Conservation (phyloP, 2,888 invertebrate species). For the Choristoneura rosaceana region DNA sequence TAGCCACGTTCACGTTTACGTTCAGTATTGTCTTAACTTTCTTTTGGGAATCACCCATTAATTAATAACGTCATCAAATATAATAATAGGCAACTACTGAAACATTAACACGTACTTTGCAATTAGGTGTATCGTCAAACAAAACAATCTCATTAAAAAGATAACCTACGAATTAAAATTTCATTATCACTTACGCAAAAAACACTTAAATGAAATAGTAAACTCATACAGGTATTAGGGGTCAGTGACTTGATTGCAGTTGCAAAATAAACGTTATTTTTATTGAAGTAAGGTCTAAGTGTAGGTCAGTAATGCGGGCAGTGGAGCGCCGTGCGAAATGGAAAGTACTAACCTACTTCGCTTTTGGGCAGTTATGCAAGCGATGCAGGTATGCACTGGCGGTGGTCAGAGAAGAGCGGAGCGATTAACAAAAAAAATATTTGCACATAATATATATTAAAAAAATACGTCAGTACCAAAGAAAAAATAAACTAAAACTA, state of each 20-base stretch:
- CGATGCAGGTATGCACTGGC: constrained; percentile 51
- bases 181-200: constrained; percentile 25
- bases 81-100: background rate
- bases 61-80: no score
- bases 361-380: constrained; percentile 67
- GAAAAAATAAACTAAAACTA: no score
- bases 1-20: no score
- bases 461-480: no score
- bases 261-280: constrained; percentile 12
- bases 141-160: constrained; percentile 11
- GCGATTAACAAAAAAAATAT: constrained; percentile 16
- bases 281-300: constrained; percentile 26
- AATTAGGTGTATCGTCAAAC: background rate
- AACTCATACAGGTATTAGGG: constrained; percentile 26
- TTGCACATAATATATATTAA: no score
- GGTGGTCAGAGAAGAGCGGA: constrained; percentile 50
- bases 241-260: background rate
- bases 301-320: constrained; percentile 53
- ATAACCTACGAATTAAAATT: constrained; percentile 5
- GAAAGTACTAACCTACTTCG: constrained; percentile 74
- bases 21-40: no score
- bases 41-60: no score
- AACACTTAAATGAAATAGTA: constrained; percentile 19
- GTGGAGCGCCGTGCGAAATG: constrained; percentile 63
- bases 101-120: background rate